A percentile compares a stretch with the other conserved stretches of the same genome.
phyloP scores from a whole-genome alignment of 2,797 vertebrate species.

The Dicrostonyx torquatus region DNA sequence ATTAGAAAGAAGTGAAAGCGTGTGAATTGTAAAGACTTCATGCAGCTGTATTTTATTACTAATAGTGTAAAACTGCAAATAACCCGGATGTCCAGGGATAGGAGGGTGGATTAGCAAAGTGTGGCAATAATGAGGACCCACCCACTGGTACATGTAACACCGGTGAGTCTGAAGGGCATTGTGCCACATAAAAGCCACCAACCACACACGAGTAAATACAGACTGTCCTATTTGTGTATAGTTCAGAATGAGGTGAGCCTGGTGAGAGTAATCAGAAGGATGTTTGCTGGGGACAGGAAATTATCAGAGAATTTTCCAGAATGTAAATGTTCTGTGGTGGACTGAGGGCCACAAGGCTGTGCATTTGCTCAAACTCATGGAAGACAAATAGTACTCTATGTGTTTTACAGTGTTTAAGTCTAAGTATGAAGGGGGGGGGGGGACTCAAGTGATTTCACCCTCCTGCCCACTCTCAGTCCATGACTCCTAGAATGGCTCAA shows the following conservation, averaged over 20 bases:
- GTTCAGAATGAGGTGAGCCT: background rate
- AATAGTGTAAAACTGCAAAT: background rate
- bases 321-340: constrained; percentile 34
- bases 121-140: background rate
- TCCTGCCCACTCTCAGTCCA: background rate
- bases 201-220: background rate
- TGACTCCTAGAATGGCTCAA: background rate
- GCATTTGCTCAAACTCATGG: background rate
- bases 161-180: background rate
- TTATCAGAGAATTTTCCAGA: background rate
- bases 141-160: background rate
- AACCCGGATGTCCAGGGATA: background rate
- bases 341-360: background rate
- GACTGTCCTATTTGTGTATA: background rate
- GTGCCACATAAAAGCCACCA: background rate
- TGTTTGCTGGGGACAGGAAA: background rate
- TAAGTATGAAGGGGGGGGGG: background rate
- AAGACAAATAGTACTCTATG: background rate
- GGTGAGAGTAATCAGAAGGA: background rate
- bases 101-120: background rate
- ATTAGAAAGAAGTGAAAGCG: constrained; percentile 13
- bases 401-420: background rate
- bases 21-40: background rate
- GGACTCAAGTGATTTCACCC: background rate
- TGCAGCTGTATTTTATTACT: background rate